These are phyloP conservation scores for Cydia pomonella DNA, from an alignment of 1,140 invertebrate species.

Conservation along the genomic window DNA sequence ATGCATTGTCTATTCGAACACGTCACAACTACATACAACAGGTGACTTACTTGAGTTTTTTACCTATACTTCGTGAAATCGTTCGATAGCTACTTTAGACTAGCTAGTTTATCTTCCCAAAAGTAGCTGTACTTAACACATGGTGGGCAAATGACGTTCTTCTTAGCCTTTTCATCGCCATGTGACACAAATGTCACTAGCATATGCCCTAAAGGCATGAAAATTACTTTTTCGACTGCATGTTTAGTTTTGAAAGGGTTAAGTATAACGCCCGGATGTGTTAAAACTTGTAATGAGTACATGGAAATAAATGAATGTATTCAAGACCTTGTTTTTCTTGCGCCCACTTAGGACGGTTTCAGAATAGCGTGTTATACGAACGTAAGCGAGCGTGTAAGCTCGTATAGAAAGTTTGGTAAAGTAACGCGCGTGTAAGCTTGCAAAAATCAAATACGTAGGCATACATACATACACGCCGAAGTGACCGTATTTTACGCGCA, in stretches of 20 bases:
- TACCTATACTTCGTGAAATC: background rate
- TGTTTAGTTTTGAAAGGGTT: background rate
- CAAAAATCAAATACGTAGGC: too few species aligned
- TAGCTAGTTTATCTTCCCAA: background rate
- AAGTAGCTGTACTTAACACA: conserved; percentile 4
- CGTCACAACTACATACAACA: too few species aligned
- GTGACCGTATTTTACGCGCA: too few species aligned
- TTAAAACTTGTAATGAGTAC: conserved; percentile 11
- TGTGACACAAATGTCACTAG: background rate
- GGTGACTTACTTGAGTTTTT: too few species aligned
- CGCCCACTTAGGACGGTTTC: too few species aligned
- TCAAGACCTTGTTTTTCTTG: background rate
- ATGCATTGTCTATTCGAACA: too few species aligned
- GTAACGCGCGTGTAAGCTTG: too few species aligned
- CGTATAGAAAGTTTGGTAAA: too few species aligned
- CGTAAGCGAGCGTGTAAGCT: too few species aligned
- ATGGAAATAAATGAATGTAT: conserved; percentile 2
- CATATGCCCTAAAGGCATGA: background rate
- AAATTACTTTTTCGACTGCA: background rate
- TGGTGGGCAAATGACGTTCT: background rate
- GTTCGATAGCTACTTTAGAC: background rate
- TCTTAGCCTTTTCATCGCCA: background rate
- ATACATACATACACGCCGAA: too few species aligned
- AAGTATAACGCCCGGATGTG: background rate
- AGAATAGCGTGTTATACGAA: too few species aligned